These are phyloP conservation scores for Leptogaster cylindrica DNA, from an alignment of 2,888 invertebrate genomes.

Conservation along the genomic window DNA sequence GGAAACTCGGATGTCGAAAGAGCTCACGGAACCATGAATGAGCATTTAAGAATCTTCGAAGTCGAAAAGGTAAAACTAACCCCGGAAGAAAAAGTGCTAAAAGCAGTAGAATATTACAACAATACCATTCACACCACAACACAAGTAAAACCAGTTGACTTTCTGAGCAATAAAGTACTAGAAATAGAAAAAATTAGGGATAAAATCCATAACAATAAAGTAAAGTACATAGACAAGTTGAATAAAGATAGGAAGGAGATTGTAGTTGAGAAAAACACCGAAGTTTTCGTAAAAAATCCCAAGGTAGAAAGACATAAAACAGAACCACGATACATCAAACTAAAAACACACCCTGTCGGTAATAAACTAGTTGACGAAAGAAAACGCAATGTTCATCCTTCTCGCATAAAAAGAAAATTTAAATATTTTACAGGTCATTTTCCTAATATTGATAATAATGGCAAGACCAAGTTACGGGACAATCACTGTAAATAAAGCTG, in stretches of 20 bases:
- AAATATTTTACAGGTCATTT: slow-evolving; percentile 13
- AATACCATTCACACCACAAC: slow-evolving; percentile 19
- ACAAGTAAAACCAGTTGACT: slow-evolving; percentile 5
- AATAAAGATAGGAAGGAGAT: background rate
- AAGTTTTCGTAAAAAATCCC: background rate
- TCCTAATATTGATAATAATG: background rate
- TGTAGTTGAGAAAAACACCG: too few species aligned
- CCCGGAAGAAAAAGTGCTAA: background rate
- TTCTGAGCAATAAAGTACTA: slow-evolving; percentile 9
- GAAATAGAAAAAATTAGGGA: background rate
- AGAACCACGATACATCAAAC: background rate
- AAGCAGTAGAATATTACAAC: slow-evolving; percentile 18
- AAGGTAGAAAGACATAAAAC: background rate
- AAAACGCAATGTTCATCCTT: background rate
- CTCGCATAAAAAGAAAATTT: background rate
- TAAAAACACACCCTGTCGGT: background rate
- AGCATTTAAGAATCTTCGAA: slow-evolving; percentile 22
- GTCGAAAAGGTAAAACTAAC: background rate
- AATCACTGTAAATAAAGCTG: background rate
- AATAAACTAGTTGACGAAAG: background rate
- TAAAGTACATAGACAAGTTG: background rate
- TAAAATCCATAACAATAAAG: background rate
- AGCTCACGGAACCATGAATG: slow-evolving; percentile 31
- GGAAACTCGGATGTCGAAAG: slow-evolving; percentile 30
- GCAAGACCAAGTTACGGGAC: background rate